Conservation (phyloP, 35 echinoderm and acorn worm species). For the Lytechinus pictus region DNA sequence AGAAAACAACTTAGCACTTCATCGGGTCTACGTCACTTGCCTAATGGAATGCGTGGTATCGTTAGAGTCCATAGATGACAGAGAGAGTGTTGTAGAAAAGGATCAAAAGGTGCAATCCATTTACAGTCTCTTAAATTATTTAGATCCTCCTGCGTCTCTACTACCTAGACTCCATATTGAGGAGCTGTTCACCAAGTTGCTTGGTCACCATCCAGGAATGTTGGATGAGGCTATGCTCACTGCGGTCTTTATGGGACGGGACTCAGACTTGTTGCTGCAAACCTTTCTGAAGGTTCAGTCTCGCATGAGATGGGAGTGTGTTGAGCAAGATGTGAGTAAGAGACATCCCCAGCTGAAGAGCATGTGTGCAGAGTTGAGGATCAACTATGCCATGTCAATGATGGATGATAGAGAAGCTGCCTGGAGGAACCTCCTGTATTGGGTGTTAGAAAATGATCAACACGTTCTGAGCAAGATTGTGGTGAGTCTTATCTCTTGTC, state of each 20-base stretch:
- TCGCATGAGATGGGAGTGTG: slow-evolving; percentile 28
- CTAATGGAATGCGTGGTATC: slow-evolving; percentile 62
- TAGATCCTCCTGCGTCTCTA: not conserved
- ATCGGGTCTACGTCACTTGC: slow-evolving; percentile 74
- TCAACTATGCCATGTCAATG: slow-evolving; percentile 59
- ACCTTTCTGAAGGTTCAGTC: slow-evolving; percentile 50
- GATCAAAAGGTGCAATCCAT: slow-evolving; percentile 22
- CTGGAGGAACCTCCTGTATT: slow-evolving; percentile 72
- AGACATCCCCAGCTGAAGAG: slow-evolving; percentile 26
- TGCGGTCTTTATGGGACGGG: slow-evolving; percentile 51
- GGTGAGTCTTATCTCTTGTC: slow-evolving; percentile 52
- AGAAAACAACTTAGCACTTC: slow-evolving; percentile 67
- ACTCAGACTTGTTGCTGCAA: slow-evolving; percentile 15
- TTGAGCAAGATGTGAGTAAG: not conserved
- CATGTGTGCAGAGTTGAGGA: slow-evolving; percentile 57
- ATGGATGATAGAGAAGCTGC: slow-evolving; percentile 64
- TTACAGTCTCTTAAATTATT: slow-evolving; percentile 28
- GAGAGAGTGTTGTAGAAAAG: slow-evolving; percentile 7
- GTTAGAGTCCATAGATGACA: slow-evolving; percentile 15
- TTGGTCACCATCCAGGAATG: not conserved
- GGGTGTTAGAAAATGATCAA: slow-evolving; percentile 50
- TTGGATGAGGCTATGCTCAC: not conserved
- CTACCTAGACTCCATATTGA: not conserved
- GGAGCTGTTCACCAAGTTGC: slow-evolving; percentile 9
- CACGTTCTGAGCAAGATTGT: slow-evolving; percentile 82